A percentile compares a stretch with the other conserved stretches of the same genome.
phyloP scores from a whole-genome alignment of 2,113 vertebrate species.

The Ardeotis arabs region DNA sequence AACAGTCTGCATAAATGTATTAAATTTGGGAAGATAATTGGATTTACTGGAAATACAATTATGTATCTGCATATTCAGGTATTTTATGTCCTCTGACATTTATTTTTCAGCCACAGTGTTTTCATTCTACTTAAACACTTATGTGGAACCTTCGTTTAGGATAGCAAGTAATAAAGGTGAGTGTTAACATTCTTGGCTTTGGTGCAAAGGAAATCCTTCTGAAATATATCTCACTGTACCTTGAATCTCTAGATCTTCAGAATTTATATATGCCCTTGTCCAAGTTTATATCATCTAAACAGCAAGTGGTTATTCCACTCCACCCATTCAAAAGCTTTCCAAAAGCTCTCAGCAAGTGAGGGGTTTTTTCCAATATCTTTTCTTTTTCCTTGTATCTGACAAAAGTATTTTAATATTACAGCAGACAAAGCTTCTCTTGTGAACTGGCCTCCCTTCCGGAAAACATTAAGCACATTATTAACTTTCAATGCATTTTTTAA shows the following conservation, averaged over 20 bases:
- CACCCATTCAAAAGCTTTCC: constrained; percentile 26
- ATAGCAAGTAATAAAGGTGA: constrained; percentile 11
- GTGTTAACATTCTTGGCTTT: background rate
- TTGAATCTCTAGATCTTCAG: background rate
- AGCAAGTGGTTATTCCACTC: constrained; percentile 16
- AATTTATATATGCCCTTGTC: background rate
- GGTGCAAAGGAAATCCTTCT: background rate
- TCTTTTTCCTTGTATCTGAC: background rate
- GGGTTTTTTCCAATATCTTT: background rate
- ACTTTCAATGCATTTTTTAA: constrained; percentile 1
- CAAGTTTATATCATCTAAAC: constrained; percentile 23
- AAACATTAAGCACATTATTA: constrained; percentile 8
- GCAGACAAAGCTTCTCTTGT: constrained; percentile 15
- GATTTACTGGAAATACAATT: constrained; percentile 44
- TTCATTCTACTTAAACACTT: background rate
- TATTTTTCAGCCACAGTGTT: background rate
- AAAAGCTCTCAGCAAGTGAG: background rate
- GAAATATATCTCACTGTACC: background rate
- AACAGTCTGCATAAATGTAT: background rate
- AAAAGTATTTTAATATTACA: constrained; percentile 13
- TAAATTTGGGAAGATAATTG: constrained; percentile 25
- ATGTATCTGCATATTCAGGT: constrained; percentile 13
- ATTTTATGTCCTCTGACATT: constrained; percentile 18
- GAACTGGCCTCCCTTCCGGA: background rate
- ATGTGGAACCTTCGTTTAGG: background rate